Conservation (phyloP, 2,888 invertebrate genomes). For the Anarsia innoxiella region DNA sequence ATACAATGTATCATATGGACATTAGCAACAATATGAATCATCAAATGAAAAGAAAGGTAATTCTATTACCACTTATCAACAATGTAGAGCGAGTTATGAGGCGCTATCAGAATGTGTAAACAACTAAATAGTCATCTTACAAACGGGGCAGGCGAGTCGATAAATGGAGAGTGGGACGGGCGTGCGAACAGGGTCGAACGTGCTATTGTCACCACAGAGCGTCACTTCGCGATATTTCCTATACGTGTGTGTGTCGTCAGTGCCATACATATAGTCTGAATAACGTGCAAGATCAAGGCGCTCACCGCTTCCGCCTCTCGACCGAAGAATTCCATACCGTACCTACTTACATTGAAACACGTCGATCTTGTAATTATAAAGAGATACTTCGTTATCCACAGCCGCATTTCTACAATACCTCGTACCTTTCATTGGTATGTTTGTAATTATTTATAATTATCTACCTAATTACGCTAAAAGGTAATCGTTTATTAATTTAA, state of each 20-base stretch:
- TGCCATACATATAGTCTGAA: slow-evolving; percentile 10
- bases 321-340: slow-evolving; percentile 41
- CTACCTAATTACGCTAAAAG: slow-evolving; percentile 13
- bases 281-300: slow-evolving; percentile 57
- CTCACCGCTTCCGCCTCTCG: slow-evolving; percentile 59
- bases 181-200: slow-evolving; percentile 67
- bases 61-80: slow-evolving; percentile 1
- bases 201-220: slow-evolving; percentile 51
- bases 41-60: slow-evolving; percentile 5
- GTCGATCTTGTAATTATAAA: slow-evolving; percentile 30
- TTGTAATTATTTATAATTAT: slow-evolving; percentile 27
- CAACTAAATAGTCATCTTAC: slow-evolving; percentile 41
- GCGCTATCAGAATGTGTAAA: slow-evolving; percentile 31
- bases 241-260: slow-evolving; percentile 8
- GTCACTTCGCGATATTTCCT: slow-evolving; percentile 51
- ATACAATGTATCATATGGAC: too few relatives aligned
- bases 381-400: slow-evolving; percentile 26
- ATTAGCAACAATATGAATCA: too few relatives aligned
- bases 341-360: slow-evolving; percentile 24
- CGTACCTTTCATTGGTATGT: slow-evolving; percentile 26
- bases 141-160: slow-evolving; percentile 48
- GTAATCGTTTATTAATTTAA: slow-evolving; percentile 11
- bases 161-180: slow-evolving; percentile 57
- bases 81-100: too few relatives aligned
- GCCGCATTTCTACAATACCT: slow-evolving; percentile 32